Percentiles rank a stretch among this genome's conserved stretches.
Conservation (phyloP, 1,140 invertebrate genomes). For the Hypsibius dujardini region DNA sequence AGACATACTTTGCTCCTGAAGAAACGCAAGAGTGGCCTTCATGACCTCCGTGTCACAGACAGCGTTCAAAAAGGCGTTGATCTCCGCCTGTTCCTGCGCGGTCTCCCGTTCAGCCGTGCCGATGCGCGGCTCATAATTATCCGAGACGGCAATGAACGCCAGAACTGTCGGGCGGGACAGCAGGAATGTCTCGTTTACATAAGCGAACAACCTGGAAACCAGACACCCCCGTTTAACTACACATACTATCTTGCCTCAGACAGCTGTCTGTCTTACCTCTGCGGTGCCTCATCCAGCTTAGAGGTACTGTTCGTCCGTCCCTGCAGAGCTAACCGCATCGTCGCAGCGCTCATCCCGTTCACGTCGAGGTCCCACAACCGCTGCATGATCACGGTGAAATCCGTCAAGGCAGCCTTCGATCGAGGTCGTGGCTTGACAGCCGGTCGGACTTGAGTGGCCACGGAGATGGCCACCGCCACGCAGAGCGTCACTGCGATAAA, state of each 20-base stretch:
- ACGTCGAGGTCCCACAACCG: neutral
- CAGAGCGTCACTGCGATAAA: no score
- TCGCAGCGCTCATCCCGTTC: neutral
- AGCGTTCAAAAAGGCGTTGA: slow-evolving; percentile 22
- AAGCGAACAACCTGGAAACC: slow-evolving; percentile 23
- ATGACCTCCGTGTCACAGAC: slow-evolving; percentile 22
- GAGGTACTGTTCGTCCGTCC: neutral
- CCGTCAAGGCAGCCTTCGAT: neutral
- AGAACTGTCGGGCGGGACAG: slow-evolving; percentile 23
- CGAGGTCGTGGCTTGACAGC: no score
- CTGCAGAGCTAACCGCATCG: neutral
- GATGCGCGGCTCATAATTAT: slow-evolving; percentile 24
- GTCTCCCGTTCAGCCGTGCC: slow-evolving; percentile 24
- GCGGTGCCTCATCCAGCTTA: neutral
- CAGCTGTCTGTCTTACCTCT: neutral
- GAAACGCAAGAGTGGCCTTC: slow-evolving; percentile 23
- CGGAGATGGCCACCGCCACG: no score
- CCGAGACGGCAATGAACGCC: slow-evolving; percentile 23
- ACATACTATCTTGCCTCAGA: no score
- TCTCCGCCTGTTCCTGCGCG: slow-evolving; percentile 23
- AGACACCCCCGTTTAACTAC: neutral
- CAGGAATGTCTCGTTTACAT: slow-evolving; percentile 24
- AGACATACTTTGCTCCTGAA: slow-evolving; percentile 21
- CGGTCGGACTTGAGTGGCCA: no score
- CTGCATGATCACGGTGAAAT: neutral